A percentile compares a stretch with the other conserved stretches of the same genome.
phyloP scores from a whole-genome alignment of 2,113 vertebrate genomes.

The Carettochelys insculpta region DNA sequence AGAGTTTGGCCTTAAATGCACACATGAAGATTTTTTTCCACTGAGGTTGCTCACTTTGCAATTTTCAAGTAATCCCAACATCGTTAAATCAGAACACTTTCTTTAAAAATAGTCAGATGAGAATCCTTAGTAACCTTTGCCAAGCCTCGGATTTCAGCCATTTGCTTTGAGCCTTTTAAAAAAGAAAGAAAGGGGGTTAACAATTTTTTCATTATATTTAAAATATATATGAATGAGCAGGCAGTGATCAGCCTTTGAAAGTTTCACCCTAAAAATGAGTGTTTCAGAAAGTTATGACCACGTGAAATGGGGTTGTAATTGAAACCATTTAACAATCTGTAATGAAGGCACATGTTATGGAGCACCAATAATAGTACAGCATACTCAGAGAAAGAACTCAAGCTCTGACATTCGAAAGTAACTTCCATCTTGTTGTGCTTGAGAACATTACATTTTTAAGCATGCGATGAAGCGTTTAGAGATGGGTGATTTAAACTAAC shows the following conservation, averaged over 20 bases:
- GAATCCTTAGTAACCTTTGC: not conserved
- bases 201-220: not conserved
- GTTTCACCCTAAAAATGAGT: constrained; percentile 37
- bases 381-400: not conserved
- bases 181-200: not conserved
- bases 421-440: not conserved
- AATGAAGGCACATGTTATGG: not conserved
- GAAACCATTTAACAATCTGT: constrained; percentile 28
- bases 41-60: not conserved
- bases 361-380: not conserved
- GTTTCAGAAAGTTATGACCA: constrained; percentile 34
- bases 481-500: not conserved
- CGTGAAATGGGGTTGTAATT: constrained; percentile 51
- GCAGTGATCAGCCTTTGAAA: not conserved
- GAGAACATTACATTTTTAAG: constrained; percentile 23
- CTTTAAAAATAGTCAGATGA: not conserved
- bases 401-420: not conserved
- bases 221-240: not conserved
- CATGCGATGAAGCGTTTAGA: not conserved
- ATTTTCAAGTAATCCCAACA: not conserved
- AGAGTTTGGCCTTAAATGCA: constrained; percentile 20
- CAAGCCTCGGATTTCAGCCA: not conserved
- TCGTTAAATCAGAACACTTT: not conserved
- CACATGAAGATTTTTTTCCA: constrained; percentile 10
- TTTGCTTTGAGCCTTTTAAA: not conserved